Percentiles rank a stretch among this genome's conserved stretches.
Evolutionary conservation across 2,113 vertebrate genomes (phyloP).

Genomic region (Stercorarius parasiticus): DNA sequence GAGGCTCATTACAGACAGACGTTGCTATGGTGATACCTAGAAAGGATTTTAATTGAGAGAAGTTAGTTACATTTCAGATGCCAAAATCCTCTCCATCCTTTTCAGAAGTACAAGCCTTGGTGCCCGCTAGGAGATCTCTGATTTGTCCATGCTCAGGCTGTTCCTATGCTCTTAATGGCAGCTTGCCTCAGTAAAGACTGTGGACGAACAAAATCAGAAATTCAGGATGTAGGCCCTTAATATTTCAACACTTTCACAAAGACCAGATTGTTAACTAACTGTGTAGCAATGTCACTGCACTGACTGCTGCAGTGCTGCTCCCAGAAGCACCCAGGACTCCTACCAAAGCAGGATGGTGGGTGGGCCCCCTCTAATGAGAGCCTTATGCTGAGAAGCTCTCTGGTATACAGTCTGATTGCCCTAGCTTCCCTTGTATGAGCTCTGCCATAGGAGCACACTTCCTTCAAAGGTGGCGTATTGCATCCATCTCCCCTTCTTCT

Average conservation of each 20-base stretch:
- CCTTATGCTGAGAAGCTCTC: not conserved
- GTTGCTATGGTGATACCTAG: conserved; percentile 50
- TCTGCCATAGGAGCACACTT: not conserved
- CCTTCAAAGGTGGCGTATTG: not conserved
- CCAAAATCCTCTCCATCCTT: not conserved
- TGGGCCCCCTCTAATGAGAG: not conserved
- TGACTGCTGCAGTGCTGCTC: not conserved
- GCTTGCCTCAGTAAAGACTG: not conserved
- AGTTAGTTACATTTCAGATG: not conserved
- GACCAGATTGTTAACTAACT: not conserved
- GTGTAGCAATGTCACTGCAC: not conserved
- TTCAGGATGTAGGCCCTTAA: not conserved
- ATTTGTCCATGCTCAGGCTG: not conserved
- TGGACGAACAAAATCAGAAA: not conserved
- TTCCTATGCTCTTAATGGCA: not conserved
- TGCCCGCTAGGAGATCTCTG: not conserved
- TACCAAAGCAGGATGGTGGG: not conserved
- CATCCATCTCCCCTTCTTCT: not conserved
- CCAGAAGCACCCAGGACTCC: not conserved
- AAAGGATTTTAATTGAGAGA: conserved; percentile 27
- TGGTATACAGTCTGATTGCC: not conserved
- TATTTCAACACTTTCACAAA: not conserved
- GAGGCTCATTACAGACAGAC: not conserved
- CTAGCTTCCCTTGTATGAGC: not conserved
- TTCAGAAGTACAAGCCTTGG: not conserved